Conservation (phyloP, 2,113 vertebrate species). For the Zeus faber region DNA sequence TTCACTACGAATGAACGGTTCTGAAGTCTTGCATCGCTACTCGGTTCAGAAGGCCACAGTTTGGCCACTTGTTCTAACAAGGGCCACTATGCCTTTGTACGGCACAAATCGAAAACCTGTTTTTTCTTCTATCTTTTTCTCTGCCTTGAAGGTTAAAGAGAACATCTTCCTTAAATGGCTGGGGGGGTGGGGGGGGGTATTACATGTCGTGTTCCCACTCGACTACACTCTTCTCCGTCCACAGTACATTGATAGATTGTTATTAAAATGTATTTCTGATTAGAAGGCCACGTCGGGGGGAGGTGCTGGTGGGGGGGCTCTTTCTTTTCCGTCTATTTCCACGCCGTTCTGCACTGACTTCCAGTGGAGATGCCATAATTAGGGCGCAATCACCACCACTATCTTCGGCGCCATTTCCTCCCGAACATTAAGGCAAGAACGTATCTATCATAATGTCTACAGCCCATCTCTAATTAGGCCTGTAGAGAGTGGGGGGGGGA, state of each 20-base stretch:
- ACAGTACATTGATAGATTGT: slow-evolving; percentile 19
- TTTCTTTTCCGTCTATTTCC: slow-evolving; percentile 1
- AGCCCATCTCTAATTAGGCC: slow-evolving; percentile 25
- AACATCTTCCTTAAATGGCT: no score
- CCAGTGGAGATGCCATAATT: slow-evolving; percentile 23
- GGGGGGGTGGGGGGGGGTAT: no score
- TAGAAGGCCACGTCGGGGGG: slow-evolving; percentile 14
- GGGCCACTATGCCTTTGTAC: no score
- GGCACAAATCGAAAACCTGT: no score
- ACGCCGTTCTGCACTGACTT: slow-evolving; percentile 14
- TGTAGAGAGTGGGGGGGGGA: neutral
- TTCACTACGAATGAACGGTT: no score
- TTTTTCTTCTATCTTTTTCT: no score
- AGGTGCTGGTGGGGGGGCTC: no score
- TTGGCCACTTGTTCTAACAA: no score
- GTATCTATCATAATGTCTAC: slow-evolving; percentile 21
- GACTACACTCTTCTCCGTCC: slow-evolving; percentile 7
- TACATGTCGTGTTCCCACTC: no score
- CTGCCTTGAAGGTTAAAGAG: no score
- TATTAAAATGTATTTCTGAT: slow-evolving; percentile 29
- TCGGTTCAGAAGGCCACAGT: no score
- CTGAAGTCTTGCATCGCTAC: no score
- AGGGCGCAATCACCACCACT: slow-evolving; percentile 25
- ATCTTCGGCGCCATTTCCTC: slow-evolving; percentile 17
- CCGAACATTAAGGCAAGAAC: slow-evolving; percentile 20